Base-by-base conservation (phyloP, 2,113 vertebrate genomes). In the Prionailurus viverrinus region DNA sequence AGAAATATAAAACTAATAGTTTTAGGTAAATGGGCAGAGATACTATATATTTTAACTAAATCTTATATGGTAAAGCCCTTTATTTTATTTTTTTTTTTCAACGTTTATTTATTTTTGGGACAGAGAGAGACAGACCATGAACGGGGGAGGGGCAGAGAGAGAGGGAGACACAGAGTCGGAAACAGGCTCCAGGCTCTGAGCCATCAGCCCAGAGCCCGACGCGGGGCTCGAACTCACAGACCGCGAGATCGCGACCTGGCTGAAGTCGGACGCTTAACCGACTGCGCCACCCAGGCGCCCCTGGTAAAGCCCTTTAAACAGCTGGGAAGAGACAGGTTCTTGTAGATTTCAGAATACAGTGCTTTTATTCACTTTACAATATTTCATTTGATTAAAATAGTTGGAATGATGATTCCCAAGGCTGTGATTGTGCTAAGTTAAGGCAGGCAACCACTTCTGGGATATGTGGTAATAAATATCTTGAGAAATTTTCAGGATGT, bases 341-440 rank as follows among this genome's bases (percentile, higher is more conserved):
- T 78, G 8, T 78, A 69, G 11, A 88, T 91, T 94, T 96, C 76
- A 79, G 63, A 94, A 96, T 31, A 71, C 10, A 66, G 55, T 41
- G 7, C 51, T 94, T 85, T 94, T 76, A 95, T 53, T 69, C 29
- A 91, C 86, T 31, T 33, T 66, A 80, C 21, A 65, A 74, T 12
- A 90, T 65, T 96, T 80, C 27, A 80, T 90, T 79, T 85, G 48
- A 94, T 79, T 91, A 80, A 90, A 79, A 85, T 10, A 79, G 78
- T 12, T 76, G 51, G 12, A 73, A 76, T 53, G 65, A 66, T 83
- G 31, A 83, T 55, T 82, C 4, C 76, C 36, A 89, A 48, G 63
- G 83, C 36, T 69, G 23, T 86, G 68, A 89, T 39, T 83, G 31
- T 69, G 36, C 23, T 78, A 89, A 93, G 39, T 76, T 48, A 87